Conservation (phyloP, 2,888 invertebrate species). For the Acheta domesticus region DNA sequence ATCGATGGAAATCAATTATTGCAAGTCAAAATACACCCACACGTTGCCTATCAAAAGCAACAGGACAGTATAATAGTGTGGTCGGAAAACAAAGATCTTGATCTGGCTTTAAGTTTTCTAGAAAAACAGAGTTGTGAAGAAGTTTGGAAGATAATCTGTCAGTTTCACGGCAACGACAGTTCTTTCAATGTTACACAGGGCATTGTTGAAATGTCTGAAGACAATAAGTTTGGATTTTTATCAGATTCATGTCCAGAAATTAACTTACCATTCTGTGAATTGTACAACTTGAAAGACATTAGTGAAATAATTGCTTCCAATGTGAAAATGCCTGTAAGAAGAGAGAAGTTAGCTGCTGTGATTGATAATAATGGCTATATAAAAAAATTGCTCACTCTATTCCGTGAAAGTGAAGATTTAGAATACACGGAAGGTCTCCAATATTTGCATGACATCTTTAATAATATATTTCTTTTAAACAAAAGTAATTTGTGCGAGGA, state of each 20-base stretch:
- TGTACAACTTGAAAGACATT: neutral
- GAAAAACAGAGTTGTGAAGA: neutral
- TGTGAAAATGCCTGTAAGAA: neutral
- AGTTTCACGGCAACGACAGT: neutral
- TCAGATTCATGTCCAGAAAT: neutral
- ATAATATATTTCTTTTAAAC: constrained; percentile 1
- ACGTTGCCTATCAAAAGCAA: constrained; percentile 2
- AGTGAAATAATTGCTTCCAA: neutral
- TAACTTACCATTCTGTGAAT: neutral
- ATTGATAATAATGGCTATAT: neutral
- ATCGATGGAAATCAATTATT: neutral
- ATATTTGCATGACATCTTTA: neutral
- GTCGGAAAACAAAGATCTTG: neutral
- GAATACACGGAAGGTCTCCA: neutral
- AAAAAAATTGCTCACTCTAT: neutral
- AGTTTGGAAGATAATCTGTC: constrained; percentile 2
- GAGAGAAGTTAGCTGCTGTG: neutral
- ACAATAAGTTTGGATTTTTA: neutral
- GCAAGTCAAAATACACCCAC: neutral
- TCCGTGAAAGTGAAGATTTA: neutral
- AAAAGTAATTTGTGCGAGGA: neutral
- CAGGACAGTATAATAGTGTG: neutral
- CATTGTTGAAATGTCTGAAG: neutral
- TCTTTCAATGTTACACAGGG: neutral
- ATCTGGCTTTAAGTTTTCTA: neutral